Evolutionary conservation across 2,888 invertebrate species (phyloP), one percentile per base, ranked within the genome.

Genomic region (Drosophila paranaensis): DNA sequence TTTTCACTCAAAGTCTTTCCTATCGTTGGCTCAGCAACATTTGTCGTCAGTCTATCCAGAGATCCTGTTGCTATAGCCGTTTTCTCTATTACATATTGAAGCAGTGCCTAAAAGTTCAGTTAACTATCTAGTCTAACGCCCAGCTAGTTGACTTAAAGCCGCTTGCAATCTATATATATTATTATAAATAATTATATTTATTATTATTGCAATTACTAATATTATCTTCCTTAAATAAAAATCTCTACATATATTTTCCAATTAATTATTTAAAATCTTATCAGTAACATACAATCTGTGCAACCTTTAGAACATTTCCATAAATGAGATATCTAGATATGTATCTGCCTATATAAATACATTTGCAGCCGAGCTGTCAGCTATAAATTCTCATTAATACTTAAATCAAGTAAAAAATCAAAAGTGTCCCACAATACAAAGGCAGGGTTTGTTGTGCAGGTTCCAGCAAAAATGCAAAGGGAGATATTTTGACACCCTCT

Each of bases 351-450:
- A 37, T 10, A 46, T 37, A 35, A 10, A 55, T 27, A 45, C 25
- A n/a, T 33, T 13, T 50, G 48, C 69, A 54, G 42, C 48, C 46
- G 33, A 46, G 53, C 35, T 68, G 68, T 67, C 81, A 64, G 70
- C 79, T 74, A 87, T 81, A 88, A 86, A 80, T 85, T 82, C 74
- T 73, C 78, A 79, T 79, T 88, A 89, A 90, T 89, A 56, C 20
- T 63, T 60, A 88, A 88, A 90, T 91, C 87, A 88, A 82, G 86
- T 81, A 78, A 77, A 89, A 90, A 89, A 88, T 88, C 84, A 86
- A 83, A 88, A 90, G 81, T 82, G 75, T 87, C 66, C 77, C 79
- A 84, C 77, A 77, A 82, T 77, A 78, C 60, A 74, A 54, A 33
- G 8, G 8, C 30, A 33, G 30, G 51, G 37, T 43, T 55, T 78